These are phyloP conservation scores for Luidia sarsii DNA, from an alignment of 53 echinoderm and acorn worm genomes.

Conservation along the genomic window DNA sequence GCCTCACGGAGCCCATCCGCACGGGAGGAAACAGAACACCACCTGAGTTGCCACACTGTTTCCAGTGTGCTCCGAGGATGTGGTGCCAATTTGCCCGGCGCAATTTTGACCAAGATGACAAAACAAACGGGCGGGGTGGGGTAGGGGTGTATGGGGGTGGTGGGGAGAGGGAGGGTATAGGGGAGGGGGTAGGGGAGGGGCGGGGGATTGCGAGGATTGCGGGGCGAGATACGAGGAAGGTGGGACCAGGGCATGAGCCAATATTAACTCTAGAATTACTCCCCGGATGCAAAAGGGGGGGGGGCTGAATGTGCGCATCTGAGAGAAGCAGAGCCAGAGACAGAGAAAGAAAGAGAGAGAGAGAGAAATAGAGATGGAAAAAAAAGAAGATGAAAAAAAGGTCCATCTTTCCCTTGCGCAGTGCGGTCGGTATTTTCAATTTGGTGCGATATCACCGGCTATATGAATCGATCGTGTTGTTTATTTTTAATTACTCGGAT, in stretches of 20 bases:
- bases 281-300: background rate
- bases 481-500: conserved; percentile 50
- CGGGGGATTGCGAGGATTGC: background rate
- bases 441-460: conserved; percentile 29
- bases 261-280: conserved; percentile 46
- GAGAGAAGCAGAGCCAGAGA: too few relatives aligned
- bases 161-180: too few relatives aligned
- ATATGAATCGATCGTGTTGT: conserved; percentile 47
- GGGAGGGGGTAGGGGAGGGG: too few relatives aligned
- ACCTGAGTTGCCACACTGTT: conserved; percentile 42
- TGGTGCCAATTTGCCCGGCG: conserved; percentile 31
- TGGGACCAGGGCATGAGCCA: conserved; percentile 46
- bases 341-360: too few relatives aligned
- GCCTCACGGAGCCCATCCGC: too few relatives aligned
- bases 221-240: too few relatives aligned
- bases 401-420: conserved; percentile 3
- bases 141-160: too few relatives aligned
- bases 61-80: conserved; percentile 11
- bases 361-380: too few relatives aligned
- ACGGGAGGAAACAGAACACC: too few relatives aligned
- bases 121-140: conserved; percentile 27
- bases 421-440: conserved; percentile 48
- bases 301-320: background rate
- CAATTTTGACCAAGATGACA: conserved; percentile 13
- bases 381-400: too few relatives aligned